A percentile compares a stretch with the other conserved stretches of the same genome.
phyloP scores from a whole-genome alignment of 2,888 invertebrate genomes.

The Cerastis leucographa region DNA sequence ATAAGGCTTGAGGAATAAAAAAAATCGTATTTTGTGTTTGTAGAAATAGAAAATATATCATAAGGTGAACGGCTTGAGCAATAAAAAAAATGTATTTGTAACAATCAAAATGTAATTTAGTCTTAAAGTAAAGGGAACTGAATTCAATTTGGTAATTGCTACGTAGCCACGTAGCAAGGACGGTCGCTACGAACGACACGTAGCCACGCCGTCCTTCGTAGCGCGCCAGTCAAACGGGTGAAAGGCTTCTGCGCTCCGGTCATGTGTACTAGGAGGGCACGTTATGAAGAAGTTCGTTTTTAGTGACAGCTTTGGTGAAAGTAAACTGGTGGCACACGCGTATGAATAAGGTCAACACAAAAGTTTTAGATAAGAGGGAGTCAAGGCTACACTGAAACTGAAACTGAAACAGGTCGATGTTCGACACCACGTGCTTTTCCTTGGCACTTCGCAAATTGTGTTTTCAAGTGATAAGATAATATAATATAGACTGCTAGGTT shows the following conservation, averaged over 20 bases:
- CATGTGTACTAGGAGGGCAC: conserved; percentile 9
- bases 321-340: neutral
- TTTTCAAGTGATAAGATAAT: neutral
- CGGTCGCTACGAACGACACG: too few species aligned
- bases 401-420: neutral
- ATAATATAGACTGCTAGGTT: neutral
- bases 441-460: neutral
- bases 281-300: neutral
- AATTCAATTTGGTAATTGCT: too few species aligned
- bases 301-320: neutral
- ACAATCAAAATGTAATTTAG: too few species aligned
- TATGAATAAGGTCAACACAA: neutral
- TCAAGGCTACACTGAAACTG: neutral
- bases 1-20: too few species aligned
- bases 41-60: too few species aligned
- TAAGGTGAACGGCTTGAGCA: too few species aligned
- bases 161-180: too few species aligned
- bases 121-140: too few species aligned
- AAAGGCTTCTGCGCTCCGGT: conserved; percentile 14
- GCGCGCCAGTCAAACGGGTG: neutral
- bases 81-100: too few species aligned
- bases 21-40: too few species aligned
- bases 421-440: neutral
- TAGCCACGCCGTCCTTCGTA: neutral
- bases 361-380: neutral